Conservation (phyloP, 2,888 invertebrate genomes). For the Mylabris sibirica region DNA sequence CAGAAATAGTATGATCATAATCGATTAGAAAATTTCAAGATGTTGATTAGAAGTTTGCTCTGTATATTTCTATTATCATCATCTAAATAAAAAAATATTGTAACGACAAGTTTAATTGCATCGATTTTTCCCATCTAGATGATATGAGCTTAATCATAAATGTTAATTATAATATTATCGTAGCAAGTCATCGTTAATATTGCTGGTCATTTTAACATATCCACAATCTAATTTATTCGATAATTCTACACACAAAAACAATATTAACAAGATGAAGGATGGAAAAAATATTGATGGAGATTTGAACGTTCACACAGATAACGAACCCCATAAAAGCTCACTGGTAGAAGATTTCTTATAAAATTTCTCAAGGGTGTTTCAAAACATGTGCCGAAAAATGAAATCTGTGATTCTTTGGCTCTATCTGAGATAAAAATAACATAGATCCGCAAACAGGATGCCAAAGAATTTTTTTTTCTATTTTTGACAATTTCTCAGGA, state of each 20-base stretch:
- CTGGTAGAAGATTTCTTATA: background rate
- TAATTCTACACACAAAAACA: background rate
- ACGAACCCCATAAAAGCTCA: constrained; percentile 5
- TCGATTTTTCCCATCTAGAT: background rate
- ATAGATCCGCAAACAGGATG: too few species aligned
- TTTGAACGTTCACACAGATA: background rate
- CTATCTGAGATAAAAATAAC: too few species aligned
- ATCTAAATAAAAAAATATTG: background rate
- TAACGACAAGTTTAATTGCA: background rate
- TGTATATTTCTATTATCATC: background rate
- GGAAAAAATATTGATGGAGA: background rate
- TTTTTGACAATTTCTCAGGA: too few species aligned
- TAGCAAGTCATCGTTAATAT: background rate
- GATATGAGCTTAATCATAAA: background rate
- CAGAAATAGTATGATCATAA: background rate
- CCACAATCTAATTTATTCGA: background rate
- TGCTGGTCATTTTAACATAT: constrained; percentile 1
- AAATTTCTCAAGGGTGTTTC: background rate
- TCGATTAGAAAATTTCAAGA: background rate
- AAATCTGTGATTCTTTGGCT: too few species aligned
- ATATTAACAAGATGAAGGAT: background rate
- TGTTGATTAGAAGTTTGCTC: background rate
- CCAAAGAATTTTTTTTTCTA: too few species aligned
- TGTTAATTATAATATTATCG: background rate
- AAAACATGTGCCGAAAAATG: too few species aligned